Evolutionary conservation across 1,140 invertebrate genomes (phyloP), one percentile per base, ranked within the genome.

Genomic region (Drosophila subobscura): DNA sequence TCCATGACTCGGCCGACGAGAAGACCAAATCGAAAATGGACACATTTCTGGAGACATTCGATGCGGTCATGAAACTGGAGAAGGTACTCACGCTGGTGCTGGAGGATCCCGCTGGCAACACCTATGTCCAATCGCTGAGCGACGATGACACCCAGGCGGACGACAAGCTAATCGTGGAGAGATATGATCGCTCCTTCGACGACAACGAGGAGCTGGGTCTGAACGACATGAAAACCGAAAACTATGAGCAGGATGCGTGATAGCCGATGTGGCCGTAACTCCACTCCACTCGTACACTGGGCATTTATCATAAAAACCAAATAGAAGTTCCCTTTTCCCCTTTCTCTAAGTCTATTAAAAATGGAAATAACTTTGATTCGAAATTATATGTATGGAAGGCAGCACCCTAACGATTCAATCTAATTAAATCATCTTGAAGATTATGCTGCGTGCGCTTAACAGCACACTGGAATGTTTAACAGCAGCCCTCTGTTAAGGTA

Each of bases 71-170:
- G 14, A 92, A 94, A 14, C 93, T 95, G 0, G 92, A 94, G 74
- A 91, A 91, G n/a, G 52, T 93, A 4, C 92, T 95, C 41, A 98
- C 96, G 0, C 75, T 99, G 3, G 92, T 99, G 14, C 91, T 99
- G 45, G 97, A 99, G 92, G 99, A 99, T 93, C 97, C 98, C 10
- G 97, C 98, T 40, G 99, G 99, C 10, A 99, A 99, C 92, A 99
- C 97, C 80, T 99, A 99, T 91, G 92, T 99, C 42, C 97, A 99
- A 93, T 97, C 96, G 90, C 90, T 98, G 0, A 94, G 93, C 44
- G 95, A 96, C 27, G 95, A 96, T 53, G 95, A 95, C 56, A 94
- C 95, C 14, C 75, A 85, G 37, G 92, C 93, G 7, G 96, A 97
- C 90, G 92, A 94, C 2, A 94, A 95, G 77, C 92, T 99, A 47